A percentile compares a stretch with the other conserved stretches of the same genome.
Conservation (phyloP, 2,113 vertebrate genomes). For the Bos taurus region DNA sequence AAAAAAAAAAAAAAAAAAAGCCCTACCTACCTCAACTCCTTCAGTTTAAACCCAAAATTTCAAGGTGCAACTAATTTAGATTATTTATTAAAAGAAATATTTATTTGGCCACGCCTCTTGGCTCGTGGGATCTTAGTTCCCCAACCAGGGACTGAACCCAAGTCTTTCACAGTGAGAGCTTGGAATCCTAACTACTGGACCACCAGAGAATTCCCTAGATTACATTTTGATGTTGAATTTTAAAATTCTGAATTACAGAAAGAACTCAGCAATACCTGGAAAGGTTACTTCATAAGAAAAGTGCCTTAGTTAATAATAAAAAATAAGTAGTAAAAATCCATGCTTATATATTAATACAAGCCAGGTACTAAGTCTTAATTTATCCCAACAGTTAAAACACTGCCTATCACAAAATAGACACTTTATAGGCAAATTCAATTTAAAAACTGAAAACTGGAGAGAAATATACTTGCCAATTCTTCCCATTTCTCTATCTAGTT, state of each 20-base stretch:
- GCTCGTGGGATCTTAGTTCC: neutral
- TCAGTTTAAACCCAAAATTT: conserved; percentile 13
- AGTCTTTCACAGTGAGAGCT: neutral
- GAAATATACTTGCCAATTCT: neutral
- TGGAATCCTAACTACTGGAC: neutral
- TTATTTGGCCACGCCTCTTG: neutral
- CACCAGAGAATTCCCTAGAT: neutral
- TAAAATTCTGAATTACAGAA: neutral
- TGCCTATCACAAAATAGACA: neutral
- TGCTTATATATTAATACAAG: neutral
- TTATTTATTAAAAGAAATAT: neutral
- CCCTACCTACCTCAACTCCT: neutral
- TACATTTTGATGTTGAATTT: neutral
- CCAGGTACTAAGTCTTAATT: neutral
- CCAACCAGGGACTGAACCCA: neutral
- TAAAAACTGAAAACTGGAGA: neutral
- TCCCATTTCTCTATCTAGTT: neutral
- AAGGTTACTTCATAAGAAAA: neutral
- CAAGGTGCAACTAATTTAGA: neutral
- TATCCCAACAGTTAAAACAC: neutral
- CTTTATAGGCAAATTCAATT: neutral
- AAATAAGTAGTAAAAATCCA: neutral
- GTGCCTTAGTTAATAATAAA: neutral
- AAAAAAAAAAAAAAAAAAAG: neutral
- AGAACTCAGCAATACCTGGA: neutral